These are phyloP conservation scores for Propithecus perrieri DNA, from an alignment of 2,797 vertebrate genomes.

Conservation along the genomic window DNA sequence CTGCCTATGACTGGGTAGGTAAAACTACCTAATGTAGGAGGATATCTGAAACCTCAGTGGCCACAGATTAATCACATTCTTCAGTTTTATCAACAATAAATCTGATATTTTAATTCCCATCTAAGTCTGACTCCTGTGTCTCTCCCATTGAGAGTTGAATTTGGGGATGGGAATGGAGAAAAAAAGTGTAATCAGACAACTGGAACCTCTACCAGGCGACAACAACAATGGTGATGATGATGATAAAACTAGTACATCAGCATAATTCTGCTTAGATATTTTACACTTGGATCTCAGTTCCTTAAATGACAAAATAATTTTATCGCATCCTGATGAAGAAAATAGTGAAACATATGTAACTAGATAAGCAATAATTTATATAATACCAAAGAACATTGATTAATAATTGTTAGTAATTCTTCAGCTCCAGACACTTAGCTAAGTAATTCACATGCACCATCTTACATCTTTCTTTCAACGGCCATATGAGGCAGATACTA, in stretches of 20 bases:
- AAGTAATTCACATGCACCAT: background rate
- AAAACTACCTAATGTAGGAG: background rate
- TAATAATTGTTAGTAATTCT: background rate
- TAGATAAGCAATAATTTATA: background rate
- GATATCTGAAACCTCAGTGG: background rate
- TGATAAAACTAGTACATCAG: background rate
- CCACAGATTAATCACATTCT: background rate
- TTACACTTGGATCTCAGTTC: background rate
- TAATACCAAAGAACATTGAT: background rate
- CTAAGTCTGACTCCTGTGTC: background rate
- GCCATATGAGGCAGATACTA: background rate
- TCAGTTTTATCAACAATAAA: background rate
- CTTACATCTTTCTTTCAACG: background rate
- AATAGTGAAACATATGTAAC: background rate
- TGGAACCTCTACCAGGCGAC: background rate
- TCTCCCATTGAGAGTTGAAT: background rate
- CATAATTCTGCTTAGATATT: background rate
- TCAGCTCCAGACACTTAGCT: background rate
- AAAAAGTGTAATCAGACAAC: background rate
- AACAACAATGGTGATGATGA: background rate
- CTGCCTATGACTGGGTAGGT: background rate
- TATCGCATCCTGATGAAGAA: background rate
- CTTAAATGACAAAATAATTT: background rate
- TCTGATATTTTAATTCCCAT: background rate
- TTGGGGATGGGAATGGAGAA: background rate